Conservation (phyloP, 2,113 vertebrate genomes). For the Eurystomus gularis region DNA sequence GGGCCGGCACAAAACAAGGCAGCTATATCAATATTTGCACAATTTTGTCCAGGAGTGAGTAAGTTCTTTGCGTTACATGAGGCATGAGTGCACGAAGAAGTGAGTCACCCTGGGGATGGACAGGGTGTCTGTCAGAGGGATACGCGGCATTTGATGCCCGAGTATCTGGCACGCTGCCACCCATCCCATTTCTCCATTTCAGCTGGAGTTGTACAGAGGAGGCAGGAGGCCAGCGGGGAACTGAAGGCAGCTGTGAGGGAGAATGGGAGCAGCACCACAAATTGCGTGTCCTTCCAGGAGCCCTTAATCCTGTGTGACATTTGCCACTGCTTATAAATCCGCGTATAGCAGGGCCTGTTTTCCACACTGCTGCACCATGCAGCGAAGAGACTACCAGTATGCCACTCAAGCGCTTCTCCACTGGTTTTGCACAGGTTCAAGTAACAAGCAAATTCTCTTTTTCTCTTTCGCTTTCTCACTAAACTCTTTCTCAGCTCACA, state of each 20-base stretch:
- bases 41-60: background rate
- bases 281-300: background rate
- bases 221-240: background rate
- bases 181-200: conserved; percentile 39
- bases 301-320: conserved; percentile 28
- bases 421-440: background rate
- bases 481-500: background rate
- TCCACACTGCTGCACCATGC: background rate
- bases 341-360: background rate
- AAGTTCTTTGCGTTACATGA: background rate
- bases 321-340: background rate
- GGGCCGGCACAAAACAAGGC: background rate
- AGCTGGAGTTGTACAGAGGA: background rate
- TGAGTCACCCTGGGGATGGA: background rate
- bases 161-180: conserved; percentile 3
- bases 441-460: background rate
- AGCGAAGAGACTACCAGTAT: background rate
- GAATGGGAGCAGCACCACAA: background rate
- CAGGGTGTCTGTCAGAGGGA: background rate
- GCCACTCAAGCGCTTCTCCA: background rate
- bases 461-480: background rate
- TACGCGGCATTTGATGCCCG: background rate
- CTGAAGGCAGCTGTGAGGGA: background rate
- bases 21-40: conserved; percentile 2
- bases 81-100: background rate